These are phyloP conservation scores for Anorthoa munda DNA, from an alignment of 2,888 invertebrate genomes.

Conservation along the genomic window DNA sequence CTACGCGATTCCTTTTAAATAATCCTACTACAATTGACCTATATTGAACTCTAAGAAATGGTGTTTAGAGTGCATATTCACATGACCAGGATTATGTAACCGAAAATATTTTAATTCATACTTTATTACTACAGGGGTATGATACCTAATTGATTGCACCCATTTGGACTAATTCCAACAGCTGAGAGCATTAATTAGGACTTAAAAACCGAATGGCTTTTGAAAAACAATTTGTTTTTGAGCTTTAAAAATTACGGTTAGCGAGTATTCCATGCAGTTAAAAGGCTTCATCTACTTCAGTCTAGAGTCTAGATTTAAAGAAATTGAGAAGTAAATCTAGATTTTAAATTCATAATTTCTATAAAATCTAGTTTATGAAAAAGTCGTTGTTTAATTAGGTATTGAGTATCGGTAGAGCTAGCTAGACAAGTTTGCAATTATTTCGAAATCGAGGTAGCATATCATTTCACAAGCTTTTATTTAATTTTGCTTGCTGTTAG, in stretches of 20 bases:
- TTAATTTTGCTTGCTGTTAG: no score
- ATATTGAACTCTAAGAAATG: not conserved
- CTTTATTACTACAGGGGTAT: constrained; percentile 28
- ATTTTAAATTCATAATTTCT: not conserved
- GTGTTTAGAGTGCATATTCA: not conserved
- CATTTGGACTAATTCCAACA: constrained; percentile 41
- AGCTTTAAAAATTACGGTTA: constrained; percentile 29
- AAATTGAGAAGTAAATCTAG: not conserved
- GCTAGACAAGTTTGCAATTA: no score
- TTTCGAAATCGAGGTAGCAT: no score
- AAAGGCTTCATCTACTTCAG: not conserved
- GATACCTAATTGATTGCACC: constrained; percentile 29
- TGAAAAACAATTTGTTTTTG: constrained; percentile 53
- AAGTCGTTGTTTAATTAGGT: no score
- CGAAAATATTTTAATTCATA: constrained; percentile 27
- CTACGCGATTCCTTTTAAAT: constrained; percentile 27
- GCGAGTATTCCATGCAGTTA: constrained; percentile 12
- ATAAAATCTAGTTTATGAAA: no score
- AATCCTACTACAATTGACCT: not conserved
- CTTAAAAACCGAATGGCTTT: constrained; percentile 45
- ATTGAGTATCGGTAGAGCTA: no score
- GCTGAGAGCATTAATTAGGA: constrained; percentile 50
- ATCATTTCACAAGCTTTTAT: no score
- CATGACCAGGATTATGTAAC: not conserved
- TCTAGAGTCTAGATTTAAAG: not conserved